phyloP scores from a whole-genome alignment of 2,113 vertebrate genomes.

The Genyomyrus donnyi region DNA sequence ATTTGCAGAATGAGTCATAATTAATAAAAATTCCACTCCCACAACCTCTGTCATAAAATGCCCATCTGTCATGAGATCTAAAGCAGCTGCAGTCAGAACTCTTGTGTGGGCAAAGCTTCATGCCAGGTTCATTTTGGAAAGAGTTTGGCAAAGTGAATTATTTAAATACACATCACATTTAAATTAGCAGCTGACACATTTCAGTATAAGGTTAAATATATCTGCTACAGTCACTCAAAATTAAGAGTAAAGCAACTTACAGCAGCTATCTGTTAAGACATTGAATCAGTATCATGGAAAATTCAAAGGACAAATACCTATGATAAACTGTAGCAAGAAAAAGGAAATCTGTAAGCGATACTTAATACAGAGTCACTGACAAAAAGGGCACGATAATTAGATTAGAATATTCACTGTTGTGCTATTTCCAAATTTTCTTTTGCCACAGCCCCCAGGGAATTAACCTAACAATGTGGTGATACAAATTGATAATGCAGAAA shows the following conservation, averaged over 20 bases:
- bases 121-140: background rate
- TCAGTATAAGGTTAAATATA: background rate
- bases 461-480: background rate
- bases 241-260: background rate
- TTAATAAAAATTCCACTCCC: background rate
- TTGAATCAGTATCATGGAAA: background rate
- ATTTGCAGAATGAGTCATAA: constrained; percentile 17
- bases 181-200: background rate
- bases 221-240: background rate
- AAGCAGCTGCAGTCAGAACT: background rate
- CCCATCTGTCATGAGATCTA: background rate
- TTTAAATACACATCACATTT: background rate
- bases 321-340: background rate
- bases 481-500: background rate
- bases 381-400: background rate
- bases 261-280: background rate
- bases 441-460: background rate
- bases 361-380: background rate
- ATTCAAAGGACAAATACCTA: background rate
- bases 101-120: background rate
- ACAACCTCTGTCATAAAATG: background rate
- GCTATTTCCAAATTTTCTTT: background rate
- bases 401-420: background rate
- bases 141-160: background rate
- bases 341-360: background rate